Evolutionary conservation across 1,140 invertebrate genomes (phyloP).

Genomic region (Colletes latitarsis): DNA sequence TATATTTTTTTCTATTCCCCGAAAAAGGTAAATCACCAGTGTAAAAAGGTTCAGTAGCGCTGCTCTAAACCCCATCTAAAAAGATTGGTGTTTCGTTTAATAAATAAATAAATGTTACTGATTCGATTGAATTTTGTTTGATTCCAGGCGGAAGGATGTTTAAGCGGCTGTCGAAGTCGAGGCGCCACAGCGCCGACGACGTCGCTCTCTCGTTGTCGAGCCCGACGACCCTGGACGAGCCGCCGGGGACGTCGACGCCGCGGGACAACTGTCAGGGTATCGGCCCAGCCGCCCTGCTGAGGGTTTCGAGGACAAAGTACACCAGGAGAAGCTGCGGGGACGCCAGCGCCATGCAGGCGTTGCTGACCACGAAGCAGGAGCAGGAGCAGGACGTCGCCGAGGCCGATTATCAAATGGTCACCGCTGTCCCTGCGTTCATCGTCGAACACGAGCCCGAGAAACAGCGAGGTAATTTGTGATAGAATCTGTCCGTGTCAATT

Average conservation of each 20-base stretch:
- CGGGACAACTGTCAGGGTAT: conserved; percentile 66
- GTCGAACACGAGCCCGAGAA: conserved; percentile 81
- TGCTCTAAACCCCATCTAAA: no score
- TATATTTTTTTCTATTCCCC: no score
- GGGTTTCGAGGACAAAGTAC: conserved; percentile 74
- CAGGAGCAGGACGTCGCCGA: conserved; percentile 66
- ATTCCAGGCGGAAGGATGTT: conserved; percentile 70
- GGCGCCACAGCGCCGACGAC: conserved; percentile 77
- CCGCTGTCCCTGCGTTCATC: conserved; percentile 82
- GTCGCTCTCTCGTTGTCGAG: conserved; percentile 65
- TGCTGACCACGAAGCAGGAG: conserved; percentile 68
- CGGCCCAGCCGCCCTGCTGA: conserved; percentile 64
- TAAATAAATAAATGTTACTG: no score
- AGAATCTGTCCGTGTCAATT: conserved; percentile 7
- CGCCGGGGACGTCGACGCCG: conserved; percentile 57
- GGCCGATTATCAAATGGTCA: conserved; percentile 81
- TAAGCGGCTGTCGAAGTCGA: conserved; percentile 77
- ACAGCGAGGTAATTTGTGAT: conserved; percentile 68
- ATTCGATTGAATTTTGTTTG: background rate
- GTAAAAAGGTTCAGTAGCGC: no score
- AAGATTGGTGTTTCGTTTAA: no score
- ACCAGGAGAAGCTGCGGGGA: conserved; percentile 76
- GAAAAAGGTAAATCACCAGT: no score
- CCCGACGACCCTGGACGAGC: conserved; percentile 65
- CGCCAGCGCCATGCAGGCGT: conserved; percentile 67